Base-by-base conservation (phyloP, 2,113 vertebrate species). In the Charina bottae region DNA sequence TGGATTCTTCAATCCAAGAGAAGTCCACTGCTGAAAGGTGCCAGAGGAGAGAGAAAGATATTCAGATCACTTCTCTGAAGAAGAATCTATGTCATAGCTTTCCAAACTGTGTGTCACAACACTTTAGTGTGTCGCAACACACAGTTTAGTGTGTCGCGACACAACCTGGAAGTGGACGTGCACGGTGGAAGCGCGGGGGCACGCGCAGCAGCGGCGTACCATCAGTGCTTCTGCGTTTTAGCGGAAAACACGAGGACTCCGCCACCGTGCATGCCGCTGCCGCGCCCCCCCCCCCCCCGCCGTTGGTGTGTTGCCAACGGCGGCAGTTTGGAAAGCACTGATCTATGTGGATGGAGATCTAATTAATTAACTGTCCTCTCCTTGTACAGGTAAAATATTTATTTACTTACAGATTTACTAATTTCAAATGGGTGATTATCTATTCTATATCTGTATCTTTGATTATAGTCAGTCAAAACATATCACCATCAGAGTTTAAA, bases 21-120 rank as follows among this genome's bases (percentile, higher is more conserved):
- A 96, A 93, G 93, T 28, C 95, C 94, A 96, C 83, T 85, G 95
- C 94, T 94, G 92, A 90, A 93, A 92, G 87, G 94, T 88, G 92
- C 93, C 89, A 88, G 88, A 92, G 54, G 54, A 23, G 64, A 23
- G 12, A 96, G 58, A 95, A 94, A 91, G 62, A 94, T 33, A 54
- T 7, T 72, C 93, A 92, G 91, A 93, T 37, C 0, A 21, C 86
- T 93, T 94, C 93, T 93, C 95, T 92, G 83, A 54, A 56, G 19
- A 7, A 92, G 59, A 12, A 24, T 56, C 68, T 42, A 28, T 17
- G 7, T 88, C n/a, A n/a, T n/a, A n/a, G n/a, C n/a, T n/a, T n/a
- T n/a, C n/a, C n/a, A n/a, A n/a, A n/a, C n/a, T n/a, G n/a, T n/a
- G n/a, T n/a, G n/a, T n/a, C n/a, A n/a, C n/a, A n/a, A n/a, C n/a